A percentile compares a stretch with the other conserved stretches of the same genome.
These are phyloP conservation scores for Zaprionus nigranus DNA, from an alignment of 1,140 invertebrate genomes.

Conservation along the genomic window DNA sequence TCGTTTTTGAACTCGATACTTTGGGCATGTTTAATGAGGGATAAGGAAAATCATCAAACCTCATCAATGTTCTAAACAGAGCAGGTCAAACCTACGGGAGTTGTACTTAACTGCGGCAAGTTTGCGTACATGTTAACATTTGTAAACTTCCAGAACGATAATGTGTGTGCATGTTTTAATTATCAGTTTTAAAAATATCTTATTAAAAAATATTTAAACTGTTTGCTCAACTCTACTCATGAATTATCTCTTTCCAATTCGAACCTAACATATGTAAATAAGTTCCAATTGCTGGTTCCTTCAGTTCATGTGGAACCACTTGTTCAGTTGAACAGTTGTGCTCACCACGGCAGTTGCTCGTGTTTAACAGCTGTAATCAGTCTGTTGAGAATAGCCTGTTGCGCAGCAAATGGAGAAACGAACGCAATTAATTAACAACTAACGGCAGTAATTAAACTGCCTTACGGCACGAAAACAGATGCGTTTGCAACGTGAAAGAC, in stretches of 20 bases:
- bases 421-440: constrained; percentile 63
- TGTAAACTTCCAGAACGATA: neutral
- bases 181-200: neutral
- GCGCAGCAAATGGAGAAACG: constrained; percentile 53
- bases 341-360: constrained; percentile 3
- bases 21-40: too few relatives aligned
- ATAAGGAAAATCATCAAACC: too few relatives aligned
- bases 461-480: constrained; percentile 36
- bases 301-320: neutral
- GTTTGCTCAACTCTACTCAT: too few relatives aligned
- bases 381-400: constrained; percentile 40
- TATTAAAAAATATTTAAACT: neutral
- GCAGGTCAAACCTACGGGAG: too few relatives aligned
- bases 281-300: neutral
- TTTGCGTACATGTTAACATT: neutral
- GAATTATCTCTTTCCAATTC: neutral
- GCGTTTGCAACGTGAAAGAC: constrained; percentile 49
- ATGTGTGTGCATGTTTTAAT: neutral
- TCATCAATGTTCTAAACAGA: too few relatives aligned
- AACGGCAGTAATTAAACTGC: constrained; percentile 61
- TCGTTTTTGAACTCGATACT: too few relatives aligned
- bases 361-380: constrained; percentile 1
- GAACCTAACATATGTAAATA: neutral
- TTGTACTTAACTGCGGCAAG: neutral
- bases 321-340: neutral